Evolutionary conservation across 2,888 invertebrate genomes (phyloP).

Genomic region (Agrochola circellaris): DNA sequence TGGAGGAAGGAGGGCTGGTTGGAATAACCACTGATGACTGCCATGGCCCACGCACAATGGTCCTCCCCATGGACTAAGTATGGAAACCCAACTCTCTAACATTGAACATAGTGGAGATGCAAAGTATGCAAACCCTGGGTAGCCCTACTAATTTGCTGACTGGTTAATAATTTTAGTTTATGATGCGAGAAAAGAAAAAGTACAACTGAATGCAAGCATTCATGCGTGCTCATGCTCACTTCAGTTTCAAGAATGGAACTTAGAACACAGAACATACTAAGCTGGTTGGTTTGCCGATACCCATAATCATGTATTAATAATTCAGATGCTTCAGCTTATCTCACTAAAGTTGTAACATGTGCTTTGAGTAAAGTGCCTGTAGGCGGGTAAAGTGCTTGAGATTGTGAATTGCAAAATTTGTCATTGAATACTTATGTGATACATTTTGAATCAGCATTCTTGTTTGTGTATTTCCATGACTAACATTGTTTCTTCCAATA

Average conservation of each 20-base stretch:
- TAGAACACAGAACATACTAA: constrained; percentile 5
- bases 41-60: too few species aligned
- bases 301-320: constrained; percentile 50
- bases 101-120: not conserved
- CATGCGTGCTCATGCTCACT: not conserved
- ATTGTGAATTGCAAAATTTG: constrained; percentile 48
- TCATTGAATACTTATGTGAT: constrained; percentile 35
- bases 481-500: not conserved
- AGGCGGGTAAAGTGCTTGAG: constrained; percentile 55
- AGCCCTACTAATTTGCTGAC: not conserved
- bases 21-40: too few species aligned
- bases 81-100: not conserved
- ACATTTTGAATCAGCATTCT: constrained; percentile 17
- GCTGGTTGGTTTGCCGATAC: not conserved
- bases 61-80: too few species aligned
- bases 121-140: not conserved
- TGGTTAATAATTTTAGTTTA: not conserved
- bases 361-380: constrained; percentile 60
- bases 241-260: constrained; percentile 1
- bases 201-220: not conserved
- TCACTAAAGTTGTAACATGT: constrained; percentile 52
- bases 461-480: not conserved
- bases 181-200: not conserved
- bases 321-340: constrained; percentile 57
- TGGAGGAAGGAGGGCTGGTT: too few species aligned